A percentile compares a stretch with the other conserved stretches of the same genome.
phyloP scores from a whole-genome alignment of 2,888 invertebrate genomes.

The Shargacucullia verbasci region DNA sequence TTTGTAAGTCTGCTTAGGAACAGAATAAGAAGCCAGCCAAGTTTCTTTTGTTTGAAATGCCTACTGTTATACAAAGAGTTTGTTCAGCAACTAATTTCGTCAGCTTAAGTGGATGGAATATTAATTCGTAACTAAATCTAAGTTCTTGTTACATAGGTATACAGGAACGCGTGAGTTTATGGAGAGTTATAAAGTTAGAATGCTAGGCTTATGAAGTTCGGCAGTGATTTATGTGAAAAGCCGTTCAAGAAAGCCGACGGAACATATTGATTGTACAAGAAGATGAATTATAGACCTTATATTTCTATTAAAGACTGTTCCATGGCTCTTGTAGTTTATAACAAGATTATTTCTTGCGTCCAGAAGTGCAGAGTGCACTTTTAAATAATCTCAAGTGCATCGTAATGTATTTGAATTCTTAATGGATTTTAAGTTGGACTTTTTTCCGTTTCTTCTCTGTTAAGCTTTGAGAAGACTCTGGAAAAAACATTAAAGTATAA shows the following conservation, averaged over 20 bases:
- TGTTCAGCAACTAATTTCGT: slow-evolving; percentile 20
- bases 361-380: slow-evolving; percentile 8
- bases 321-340: not conserved
- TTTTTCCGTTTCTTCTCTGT: no score
- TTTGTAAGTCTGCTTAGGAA: slow-evolving; percentile 54
- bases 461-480: no score
- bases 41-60: slow-evolving; percentile 27
- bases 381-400: slow-evolving; percentile 4
- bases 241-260: slow-evolving; percentile 25
- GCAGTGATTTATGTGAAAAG: not conserved
- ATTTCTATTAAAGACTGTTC: slow-evolving; percentile 4
- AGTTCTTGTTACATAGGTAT: no score
- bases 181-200: not conserved
- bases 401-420: slow-evolving; percentile 14
- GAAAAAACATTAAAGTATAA: no score
- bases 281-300: not conserved
- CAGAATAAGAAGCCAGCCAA: slow-evolving; percentile 55
- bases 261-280: slow-evolving; percentile 4
- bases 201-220: not conserved
- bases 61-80: slow-evolving; percentile 19
- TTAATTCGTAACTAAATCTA: not conserved
- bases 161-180: no score
- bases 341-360: not conserved
- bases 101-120: slow-evolving; percentile 15
- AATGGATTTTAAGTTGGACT: not conserved